Evolutionary conservation across 1,140 invertebrate species (phyloP).

Genomic region (Aphelinus atriplicis): DNA sequence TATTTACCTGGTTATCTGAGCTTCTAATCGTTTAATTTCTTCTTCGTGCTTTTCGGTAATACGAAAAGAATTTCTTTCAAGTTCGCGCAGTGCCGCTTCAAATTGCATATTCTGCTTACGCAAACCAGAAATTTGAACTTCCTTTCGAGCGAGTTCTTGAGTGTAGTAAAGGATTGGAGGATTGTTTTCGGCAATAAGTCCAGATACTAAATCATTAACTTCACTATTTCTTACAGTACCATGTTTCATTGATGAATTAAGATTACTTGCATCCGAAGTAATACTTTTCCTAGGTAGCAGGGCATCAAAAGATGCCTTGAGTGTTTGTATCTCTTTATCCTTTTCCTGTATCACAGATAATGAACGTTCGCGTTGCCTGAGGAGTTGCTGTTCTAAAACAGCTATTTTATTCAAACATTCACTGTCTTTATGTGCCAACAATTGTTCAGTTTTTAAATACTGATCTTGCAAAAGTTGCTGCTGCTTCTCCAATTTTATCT

Average conservation of each 20-base stretch:
- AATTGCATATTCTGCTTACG: slow-evolving; percentile 78
- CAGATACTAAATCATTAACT: slow-evolving; percentile 56
- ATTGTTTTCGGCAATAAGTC: slow-evolving; percentile 64
- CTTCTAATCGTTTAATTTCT: slow-evolving; percentile 67
- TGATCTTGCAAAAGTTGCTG: slow-evolving; percentile 69
- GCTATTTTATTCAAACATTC: slow-evolving; percentile 70
- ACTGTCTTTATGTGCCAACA: slow-evolving; percentile 59
- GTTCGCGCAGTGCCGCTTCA: slow-evolving; percentile 75
- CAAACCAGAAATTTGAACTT: slow-evolving; percentile 80
- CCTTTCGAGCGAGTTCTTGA: slow-evolving; percentile 83
- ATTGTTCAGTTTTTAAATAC: slow-evolving; percentile 52
- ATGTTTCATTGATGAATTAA: slow-evolving; percentile 24
- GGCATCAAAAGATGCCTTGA: slow-evolving; percentile 72
- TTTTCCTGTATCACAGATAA: slow-evolving; percentile 81
- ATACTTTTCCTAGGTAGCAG: slow-evolving; percentile 57
- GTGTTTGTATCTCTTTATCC: slow-evolving; percentile 78
- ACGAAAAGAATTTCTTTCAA: slow-evolving; percentile 69
- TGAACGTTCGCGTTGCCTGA: slow-evolving; percentile 81
- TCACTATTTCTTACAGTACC: slow-evolving; percentile 38
- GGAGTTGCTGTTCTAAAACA: slow-evolving; percentile 78
- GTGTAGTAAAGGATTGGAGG: slow-evolving; percentile 85
- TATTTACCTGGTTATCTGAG: slow-evolving; percentile 63
- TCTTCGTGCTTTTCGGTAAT: slow-evolving; percentile 70
- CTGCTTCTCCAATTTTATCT: slow-evolving; percentile 66
- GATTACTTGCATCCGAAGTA: slow-evolving; percentile 30